Percentiles rank a stretch among this genome's conserved stretches.
Evolutionary conservation across 2,797 vertebrate species (phyloP).

Genomic region (Manis crassicaudata): DNA sequence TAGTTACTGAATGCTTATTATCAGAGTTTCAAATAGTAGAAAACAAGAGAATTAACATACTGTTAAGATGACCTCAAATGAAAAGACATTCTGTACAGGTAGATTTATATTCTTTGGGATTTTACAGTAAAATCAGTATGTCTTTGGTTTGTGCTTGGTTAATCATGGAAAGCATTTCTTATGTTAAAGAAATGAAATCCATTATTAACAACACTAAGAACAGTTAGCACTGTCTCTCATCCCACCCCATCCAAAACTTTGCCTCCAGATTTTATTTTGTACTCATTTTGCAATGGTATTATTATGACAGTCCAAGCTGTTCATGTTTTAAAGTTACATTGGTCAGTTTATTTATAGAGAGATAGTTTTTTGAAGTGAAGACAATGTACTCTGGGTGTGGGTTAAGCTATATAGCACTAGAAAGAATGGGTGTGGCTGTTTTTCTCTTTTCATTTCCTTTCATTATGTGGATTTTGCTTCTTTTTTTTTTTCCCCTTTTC

Average conservation of each 20-base stretch:
- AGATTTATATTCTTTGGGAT: slow-evolving; percentile 65
- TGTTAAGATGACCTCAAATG: slow-evolving; percentile 54
- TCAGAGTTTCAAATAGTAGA: slow-evolving; percentile 65
- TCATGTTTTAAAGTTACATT: slow-evolving; percentile 61
- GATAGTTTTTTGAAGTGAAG: slow-evolving; percentile 56
- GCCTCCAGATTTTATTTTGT: slow-evolving; percentile 69
- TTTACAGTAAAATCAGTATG: slow-evolving; percentile 77
- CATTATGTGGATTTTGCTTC: background rate
- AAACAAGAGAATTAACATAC: slow-evolving; percentile 66
- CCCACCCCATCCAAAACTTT: background rate
- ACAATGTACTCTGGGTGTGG: slow-evolving; percentile 39
- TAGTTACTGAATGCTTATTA: slow-evolving; percentile 36
- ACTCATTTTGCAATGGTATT: slow-evolving; percentile 71
- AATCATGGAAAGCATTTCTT: slow-evolving; percentile 69
- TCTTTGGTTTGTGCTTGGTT: slow-evolving; percentile 66
- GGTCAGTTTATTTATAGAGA: slow-evolving; percentile 68
- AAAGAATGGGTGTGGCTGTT: background rate
- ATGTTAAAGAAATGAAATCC: slow-evolving; percentile 75
- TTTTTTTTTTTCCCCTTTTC: background rate
- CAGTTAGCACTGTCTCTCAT: slow-evolving; percentile 38
- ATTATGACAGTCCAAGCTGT: slow-evolving; percentile 62
- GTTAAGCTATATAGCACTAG: background rate
- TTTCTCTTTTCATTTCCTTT: slow-evolving; percentile 24
- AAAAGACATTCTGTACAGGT: slow-evolving; percentile 69
- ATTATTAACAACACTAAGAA: slow-evolving; percentile 67